Evolutionary conservation across 2,113 vertebrate genomes (phyloP), one percentile per base, ranked within the genome.

Genomic region (Chaetodon auriga): DNA sequence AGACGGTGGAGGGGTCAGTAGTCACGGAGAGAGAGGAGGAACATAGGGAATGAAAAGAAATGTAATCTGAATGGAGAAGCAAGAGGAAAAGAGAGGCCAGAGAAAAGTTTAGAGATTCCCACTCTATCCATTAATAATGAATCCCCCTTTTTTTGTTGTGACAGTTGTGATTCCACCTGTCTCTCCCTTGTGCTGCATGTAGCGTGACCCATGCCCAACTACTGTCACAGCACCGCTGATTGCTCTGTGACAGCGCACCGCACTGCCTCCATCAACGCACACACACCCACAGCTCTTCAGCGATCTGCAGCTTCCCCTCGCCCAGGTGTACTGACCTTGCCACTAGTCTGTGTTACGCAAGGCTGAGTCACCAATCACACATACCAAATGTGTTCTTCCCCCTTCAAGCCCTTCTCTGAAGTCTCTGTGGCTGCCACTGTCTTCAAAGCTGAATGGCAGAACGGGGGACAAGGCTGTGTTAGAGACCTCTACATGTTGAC

Each of bases 321-420:
- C 64, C 51, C 87, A 83, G 81, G 74, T 89, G 73, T 19, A 23
- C 81, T 71, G 85, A 89, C 86, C 88, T 80, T 65, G 80, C 74
- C 64, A 64, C 72, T 11, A 35, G 30, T 71, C 68, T 53, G 60
- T 68, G 74, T 80, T 78, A 77, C 15, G 64, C 70, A 87, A 57
- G 75, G 75, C 78, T 81, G 87, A 83, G 86, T 83, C 74, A 68
- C 68, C 54, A 19, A 76, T 89, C 78, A 70, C 80, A 83, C 75
- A 80, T 70, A 68, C 68, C 70, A 79, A 83, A 86, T 72, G 62
- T 72, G 25, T 49, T 49, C 16, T 38, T 48, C 10, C 49, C 18
- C 45, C 49, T n/a, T 1, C 1, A 76, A 58, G 69, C 49, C 19
- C 72, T 36, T 21, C 76, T 80, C 70, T 85, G 71, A 68, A 41